These are phyloP conservation scores for Drosophila macrothrix DNA, from an alignment of 2,888 invertebrate species.

Conservation along the genomic window DNA sequence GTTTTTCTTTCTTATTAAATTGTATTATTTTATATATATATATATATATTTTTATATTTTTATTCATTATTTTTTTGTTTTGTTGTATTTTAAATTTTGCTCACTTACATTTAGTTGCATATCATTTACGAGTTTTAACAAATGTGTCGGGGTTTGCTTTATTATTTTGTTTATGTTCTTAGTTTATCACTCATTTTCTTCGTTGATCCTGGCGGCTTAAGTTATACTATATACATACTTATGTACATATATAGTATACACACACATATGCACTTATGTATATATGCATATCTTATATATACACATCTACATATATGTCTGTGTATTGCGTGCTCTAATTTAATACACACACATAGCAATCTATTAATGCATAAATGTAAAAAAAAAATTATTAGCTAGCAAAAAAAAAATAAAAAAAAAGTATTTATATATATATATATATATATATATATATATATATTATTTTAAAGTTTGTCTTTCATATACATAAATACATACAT, in stretches of 20 bases:
- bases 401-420: constrained; percentile 35
- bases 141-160: constrained; percentile 25
- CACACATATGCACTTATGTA: constrained; percentile 27
- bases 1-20: constrained; percentile 1
- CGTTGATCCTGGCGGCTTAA: constrained; percentile 84
- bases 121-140: constrained; percentile 48
- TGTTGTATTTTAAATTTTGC: constrained; percentile 12
- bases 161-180: constrained; percentile 24
- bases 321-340: constrained; percentile 23
- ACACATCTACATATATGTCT: constrained; percentile 27
- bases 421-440: constrained; percentile 7
- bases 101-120: constrained; percentile 35
- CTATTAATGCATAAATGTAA: constrained; percentile 33
- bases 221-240: constrained; percentile 46
- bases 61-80: not conserved
- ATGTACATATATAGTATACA: constrained; percentile 25
- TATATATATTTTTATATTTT: not conserved
- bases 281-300: constrained; percentile 31
- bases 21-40: not conserved
- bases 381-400: constrained; percentile 60
- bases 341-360: constrained; percentile 36
- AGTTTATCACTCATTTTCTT: constrained; percentile 84
- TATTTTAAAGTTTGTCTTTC: constrained; percentile 14
- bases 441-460: constrained; percentile 19
- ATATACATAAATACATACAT: not conserved